Conservation (phyloP, 2,888 invertebrate species). For the Scaptomyza caliginosa region DNA sequence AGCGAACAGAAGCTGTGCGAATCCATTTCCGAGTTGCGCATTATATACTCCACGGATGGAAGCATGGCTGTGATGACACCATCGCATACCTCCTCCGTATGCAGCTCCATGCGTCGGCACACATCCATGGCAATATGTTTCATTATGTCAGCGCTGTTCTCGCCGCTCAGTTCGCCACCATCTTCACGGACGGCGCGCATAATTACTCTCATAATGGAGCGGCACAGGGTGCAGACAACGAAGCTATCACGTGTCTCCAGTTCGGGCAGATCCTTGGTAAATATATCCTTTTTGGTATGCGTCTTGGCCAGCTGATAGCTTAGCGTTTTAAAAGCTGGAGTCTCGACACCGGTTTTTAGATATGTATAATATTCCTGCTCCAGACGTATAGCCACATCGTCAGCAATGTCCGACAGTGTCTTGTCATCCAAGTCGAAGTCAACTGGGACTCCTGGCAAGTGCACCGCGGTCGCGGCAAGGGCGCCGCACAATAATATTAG, state of each 20-base stretch:
- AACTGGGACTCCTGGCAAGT: constrained; percentile 67
- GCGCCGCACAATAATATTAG: constrained; percentile 48
- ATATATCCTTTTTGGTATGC: constrained; percentile 74
- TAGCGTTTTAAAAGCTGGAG: constrained; percentile 60
- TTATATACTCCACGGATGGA: constrained; percentile 87
- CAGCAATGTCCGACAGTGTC: constrained; percentile 70
- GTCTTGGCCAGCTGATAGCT: constrained; percentile 73
- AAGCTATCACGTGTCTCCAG: constrained; percentile 68
- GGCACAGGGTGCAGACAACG: constrained; percentile 76
- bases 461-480: constrained; percentile 54
- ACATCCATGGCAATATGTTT: constrained; percentile 84
- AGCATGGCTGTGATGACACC: constrained; percentile 86
- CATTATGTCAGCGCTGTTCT: constrained; percentile 74
- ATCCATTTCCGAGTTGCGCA: constrained; percentile 84
- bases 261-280: constrained; percentile 64
- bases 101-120: constrained; percentile 86
- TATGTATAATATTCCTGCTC: constrained; percentile 74
- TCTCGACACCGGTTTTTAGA: constrained; percentile 74
- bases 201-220: constrained; percentile 67
- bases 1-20: constrained; percentile 84
- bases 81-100: constrained; percentile 86
- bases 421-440: constrained; percentile 61
- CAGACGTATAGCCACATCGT: constrained; percentile 67
- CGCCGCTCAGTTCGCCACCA: constrained; percentile 82
- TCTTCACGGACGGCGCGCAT: constrained; percentile 84